Base-by-base conservation (phyloP, 2,797 vertebrate genomes). In the Platalea minor region DNA sequence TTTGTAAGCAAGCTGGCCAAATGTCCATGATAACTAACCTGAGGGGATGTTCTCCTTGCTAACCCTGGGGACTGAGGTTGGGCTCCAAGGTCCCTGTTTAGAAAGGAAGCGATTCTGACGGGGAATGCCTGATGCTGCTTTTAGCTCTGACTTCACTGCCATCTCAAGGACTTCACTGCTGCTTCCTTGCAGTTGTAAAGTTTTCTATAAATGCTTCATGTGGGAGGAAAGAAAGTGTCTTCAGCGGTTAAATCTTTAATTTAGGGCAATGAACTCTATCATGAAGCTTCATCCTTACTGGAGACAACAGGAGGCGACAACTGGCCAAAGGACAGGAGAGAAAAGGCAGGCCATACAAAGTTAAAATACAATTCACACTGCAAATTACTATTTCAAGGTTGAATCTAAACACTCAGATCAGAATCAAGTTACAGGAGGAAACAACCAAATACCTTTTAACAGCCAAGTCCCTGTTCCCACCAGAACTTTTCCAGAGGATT, bases 11-110 rank as follows among this genome's bases (percentile, higher is more conserved):
- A 64, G 54, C 24, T 59, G 61, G 28, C 9, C 13, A 2, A 26
- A 73, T 1, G 1, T 1, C 29, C 46, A 23, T 6, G 0, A 0
- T 11, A 59, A 54, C 14, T 19, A 57, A 9, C 28, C 12, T 4
- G 19, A 37, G 24, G 16, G 25, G 15, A 74, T 41, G 20, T 23
- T 54, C 70, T 46, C 51, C 5, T 0, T 1, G 18, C 21, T 21
- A 48, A 39, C 46, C 46, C 35, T 29, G 5, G 17, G 10, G 9
- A 61, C 33, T 37, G 20, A 3, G 4, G 7, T 25, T 79, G 45
- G 50, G 37, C 10, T 54, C 64, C 26, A 25, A 0, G 1, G 19
- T 33, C 31, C 67, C 24, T 6, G 1, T 15, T 72, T 29, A 35
- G 28, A 81, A 83, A 74, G 43, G 60, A 85, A 84, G 48, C 0